Percentiles rank a stretch among this genome's conserved stretches.
These are phyloP conservation scores for Mystacornis crossleyi DNA, from an alignment of 2,113 vertebrate genomes.

Conservation along the genomic window DNA sequence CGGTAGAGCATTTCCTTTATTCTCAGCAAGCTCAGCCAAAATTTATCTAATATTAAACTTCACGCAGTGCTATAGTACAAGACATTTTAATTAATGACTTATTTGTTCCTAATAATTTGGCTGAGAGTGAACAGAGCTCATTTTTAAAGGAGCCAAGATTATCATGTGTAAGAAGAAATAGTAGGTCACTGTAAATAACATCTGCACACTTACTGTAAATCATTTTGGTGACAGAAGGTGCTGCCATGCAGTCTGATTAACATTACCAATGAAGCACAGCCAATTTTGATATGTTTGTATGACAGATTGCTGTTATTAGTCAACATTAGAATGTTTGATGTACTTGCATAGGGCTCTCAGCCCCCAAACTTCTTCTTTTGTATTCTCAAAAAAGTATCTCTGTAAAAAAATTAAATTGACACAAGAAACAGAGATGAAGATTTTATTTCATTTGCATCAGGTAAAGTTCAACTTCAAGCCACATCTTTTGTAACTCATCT, in stretches of 20 bases:
- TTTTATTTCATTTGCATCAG: not conserved
- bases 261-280: slow-evolving; percentile 50
- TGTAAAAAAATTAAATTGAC: not conserved
- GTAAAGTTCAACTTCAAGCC: not conserved
- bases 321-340: slow-evolving; percentile 45
- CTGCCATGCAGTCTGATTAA: slow-evolving; percentile 58
- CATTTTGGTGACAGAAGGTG: slow-evolving; percentile 62
- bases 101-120: not conserved
- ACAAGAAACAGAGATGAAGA: not conserved
- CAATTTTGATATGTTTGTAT: slow-evolving; percentile 60
- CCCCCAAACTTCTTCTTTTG: not conserved
- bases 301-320: slow-evolving; percentile 65
- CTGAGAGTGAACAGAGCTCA: not conserved
- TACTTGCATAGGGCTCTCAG: not conserved
- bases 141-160: slow-evolving; percentile 13
- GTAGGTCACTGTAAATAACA: slow-evolving; percentile 59
- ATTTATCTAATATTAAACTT: not conserved
- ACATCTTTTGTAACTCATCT: not conserved
- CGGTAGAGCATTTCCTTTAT: not conserved
- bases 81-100: not conserved
- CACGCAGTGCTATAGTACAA: not conserved
- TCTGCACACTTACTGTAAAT: slow-evolving; percentile 54
- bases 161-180: slow-evolving; percentile 6
- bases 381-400: not conserved
- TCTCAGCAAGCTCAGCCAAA: not conserved